phyloP scores from a whole-genome alignment of 2,888 invertebrate genomes.

The Aphodius sticticus region DNA sequence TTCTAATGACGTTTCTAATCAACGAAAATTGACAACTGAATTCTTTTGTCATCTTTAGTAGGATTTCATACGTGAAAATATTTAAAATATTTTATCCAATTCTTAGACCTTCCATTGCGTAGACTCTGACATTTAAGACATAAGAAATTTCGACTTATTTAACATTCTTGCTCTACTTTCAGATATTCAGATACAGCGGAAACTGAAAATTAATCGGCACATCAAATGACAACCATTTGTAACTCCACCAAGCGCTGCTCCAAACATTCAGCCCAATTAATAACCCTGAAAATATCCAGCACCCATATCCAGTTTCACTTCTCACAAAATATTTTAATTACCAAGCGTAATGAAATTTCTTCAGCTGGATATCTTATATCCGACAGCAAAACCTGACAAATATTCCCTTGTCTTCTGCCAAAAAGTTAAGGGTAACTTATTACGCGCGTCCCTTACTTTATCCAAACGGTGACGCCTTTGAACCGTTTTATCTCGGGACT shows the following conservation, averaged over 20 bases:
- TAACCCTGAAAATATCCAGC: background rate
- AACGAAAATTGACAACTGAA: no score
- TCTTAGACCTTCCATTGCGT: no score
- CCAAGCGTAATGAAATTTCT: background rate
- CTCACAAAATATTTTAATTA: background rate
- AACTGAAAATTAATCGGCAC: background rate
- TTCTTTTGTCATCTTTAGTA: no score
- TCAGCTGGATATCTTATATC: background rate
- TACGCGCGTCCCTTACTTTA: background rate
- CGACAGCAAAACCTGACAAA: background rate
- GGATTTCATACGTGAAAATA: no score
- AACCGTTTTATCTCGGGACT: background rate
- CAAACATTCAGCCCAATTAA: background rate
- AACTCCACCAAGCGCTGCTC: background rate
- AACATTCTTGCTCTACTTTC: no score
- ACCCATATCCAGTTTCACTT: background rate
- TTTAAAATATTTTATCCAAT: no score
- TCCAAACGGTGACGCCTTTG: background rate
- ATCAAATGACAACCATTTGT: background rate
- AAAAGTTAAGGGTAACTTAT: background rate
- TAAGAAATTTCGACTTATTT: no score
- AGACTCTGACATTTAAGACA: no score
- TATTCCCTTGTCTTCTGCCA: background rate
- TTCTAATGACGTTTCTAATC: no score
- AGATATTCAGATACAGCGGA: no score